These are phyloP conservation scores for Champsocephalus esox DNA, from an alignment of 2,797 vertebrate species.

Conservation along the genomic window DNA sequence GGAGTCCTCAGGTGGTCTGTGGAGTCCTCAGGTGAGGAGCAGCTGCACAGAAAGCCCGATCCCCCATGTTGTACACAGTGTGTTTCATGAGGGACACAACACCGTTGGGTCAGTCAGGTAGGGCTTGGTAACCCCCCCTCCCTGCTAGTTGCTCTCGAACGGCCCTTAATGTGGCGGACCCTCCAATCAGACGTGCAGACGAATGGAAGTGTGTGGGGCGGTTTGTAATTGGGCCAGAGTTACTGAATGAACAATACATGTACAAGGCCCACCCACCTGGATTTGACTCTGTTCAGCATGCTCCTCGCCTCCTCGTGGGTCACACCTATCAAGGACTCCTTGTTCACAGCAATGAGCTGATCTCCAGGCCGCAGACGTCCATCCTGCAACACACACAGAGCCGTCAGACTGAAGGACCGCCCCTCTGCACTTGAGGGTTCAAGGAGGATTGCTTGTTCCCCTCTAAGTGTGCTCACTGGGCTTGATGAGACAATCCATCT, in stretches of 20 bases:
- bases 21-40: too few species aligned
- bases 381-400: conserved; percentile 81
- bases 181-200: too few species aligned
- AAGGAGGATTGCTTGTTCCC: background rate
- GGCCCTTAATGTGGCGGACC: too few species aligned
- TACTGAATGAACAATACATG: background rate
- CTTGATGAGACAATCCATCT: background rate
- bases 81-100: too few species aligned
- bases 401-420: background rate
- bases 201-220: too few species aligned
- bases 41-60: too few species aligned
- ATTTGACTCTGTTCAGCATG: conserved; percentile 88
- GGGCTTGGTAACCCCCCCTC: too few species aligned
- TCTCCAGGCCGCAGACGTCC: conserved; percentile 91
- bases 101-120: too few species aligned
- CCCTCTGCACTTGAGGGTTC: background rate
- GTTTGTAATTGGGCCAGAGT: background rate
- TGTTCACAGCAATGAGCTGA: conserved; percentile 92
- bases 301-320: conserved; percentile 91
- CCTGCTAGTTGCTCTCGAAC: too few species aligned
- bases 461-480: background rate
- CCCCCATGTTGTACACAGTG: too few species aligned
- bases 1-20: too few species aligned
- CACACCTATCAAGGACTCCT: conserved; percentile 91
- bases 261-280: conserved; percentile 78